Percentiles rank a stretch among this genome's conserved stretches.
phyloP scores from a whole-genome alignment of 2,113 vertebrate species.

The Hepsetus odoe region DNA sequence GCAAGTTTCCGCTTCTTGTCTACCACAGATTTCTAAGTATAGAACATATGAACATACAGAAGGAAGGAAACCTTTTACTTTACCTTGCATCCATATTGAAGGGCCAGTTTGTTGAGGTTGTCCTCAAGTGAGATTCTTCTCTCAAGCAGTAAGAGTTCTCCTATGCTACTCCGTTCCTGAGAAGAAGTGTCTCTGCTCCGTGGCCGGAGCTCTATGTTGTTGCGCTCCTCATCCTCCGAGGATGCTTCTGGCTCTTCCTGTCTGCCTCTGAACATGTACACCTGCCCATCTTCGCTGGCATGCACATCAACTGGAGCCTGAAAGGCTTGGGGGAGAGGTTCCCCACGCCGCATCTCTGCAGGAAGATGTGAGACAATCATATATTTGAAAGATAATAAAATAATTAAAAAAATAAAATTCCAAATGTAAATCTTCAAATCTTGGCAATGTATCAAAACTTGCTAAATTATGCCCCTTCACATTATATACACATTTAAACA shows the following conservation, averaged over 20 bases:
- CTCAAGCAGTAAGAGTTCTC: constrained; percentile 79
- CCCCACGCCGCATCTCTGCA: constrained; percentile 80
- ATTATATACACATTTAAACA: no score
- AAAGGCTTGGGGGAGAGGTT: constrained; percentile 76
- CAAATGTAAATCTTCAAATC: no score
- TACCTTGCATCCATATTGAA: constrained; percentile 95
- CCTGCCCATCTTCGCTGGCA: constrained; percentile 80
- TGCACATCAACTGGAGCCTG: constrained; percentile 84
- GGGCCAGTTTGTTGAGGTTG: constrained; percentile 90
- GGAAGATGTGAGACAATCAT: neutral
- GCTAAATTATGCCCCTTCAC: no score
- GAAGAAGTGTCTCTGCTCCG: constrained; percentile 63
- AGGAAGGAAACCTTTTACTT: neutral
- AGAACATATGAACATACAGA: no score
- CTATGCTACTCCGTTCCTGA: constrained; percentile 55
- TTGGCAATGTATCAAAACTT: no score
- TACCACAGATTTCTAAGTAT: no score
- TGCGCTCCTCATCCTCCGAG: constrained; percentile 85
- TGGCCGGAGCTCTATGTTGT: constrained; percentile 73
- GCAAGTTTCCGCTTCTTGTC: no score
- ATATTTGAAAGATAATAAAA: neutral
- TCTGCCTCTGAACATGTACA: constrained; percentile 80
- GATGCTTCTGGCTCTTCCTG: constrained; percentile 66
- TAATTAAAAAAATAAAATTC: no score
- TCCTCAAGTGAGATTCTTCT: constrained; percentile 80